Evolutionary conservation across 2,797 vertebrate species (phyloP).

Genomic region (Eremophila alpestris): DNA sequence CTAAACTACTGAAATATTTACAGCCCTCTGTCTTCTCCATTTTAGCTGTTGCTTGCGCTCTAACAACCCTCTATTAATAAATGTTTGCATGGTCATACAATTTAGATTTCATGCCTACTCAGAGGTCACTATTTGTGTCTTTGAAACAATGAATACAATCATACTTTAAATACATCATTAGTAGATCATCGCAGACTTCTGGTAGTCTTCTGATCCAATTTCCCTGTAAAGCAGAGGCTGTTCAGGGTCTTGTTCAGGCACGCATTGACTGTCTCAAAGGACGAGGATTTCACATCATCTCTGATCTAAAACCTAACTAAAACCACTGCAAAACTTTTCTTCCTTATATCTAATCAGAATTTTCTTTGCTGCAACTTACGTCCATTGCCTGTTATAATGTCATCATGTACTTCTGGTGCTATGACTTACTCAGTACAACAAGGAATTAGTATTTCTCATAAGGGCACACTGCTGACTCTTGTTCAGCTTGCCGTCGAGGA

Average conservation of each 20-base stretch:
- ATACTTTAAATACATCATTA: neutral
- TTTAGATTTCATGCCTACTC: neutral
- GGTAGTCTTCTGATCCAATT: neutral
- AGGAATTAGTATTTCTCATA: neutral
- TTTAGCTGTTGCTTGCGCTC: neutral
- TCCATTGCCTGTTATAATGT: neutral
- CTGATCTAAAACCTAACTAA: neutral
- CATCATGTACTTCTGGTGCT: neutral
- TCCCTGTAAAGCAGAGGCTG: neutral
- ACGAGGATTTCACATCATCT: neutral
- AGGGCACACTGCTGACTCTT: neutral
- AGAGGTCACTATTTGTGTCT: neutral
- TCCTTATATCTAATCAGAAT: neutral
- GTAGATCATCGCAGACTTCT: neutral
- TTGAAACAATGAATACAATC: neutral
- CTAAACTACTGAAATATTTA: constrained; percentile 14
- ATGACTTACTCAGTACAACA: neutral
- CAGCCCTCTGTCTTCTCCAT: neutral
- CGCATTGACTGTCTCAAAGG: fast-evolving
- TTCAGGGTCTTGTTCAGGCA: neutral
- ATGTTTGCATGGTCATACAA: neutral
- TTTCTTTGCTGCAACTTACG: neutral
- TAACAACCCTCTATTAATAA: neutral
- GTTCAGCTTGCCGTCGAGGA: neutral
- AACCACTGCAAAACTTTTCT: neutral